Percentiles rank a stretch among this genome's conserved stretches.
Conservation (phyloP, 1,140 invertebrate genomes). For the Cydia pomonella region DNA sequence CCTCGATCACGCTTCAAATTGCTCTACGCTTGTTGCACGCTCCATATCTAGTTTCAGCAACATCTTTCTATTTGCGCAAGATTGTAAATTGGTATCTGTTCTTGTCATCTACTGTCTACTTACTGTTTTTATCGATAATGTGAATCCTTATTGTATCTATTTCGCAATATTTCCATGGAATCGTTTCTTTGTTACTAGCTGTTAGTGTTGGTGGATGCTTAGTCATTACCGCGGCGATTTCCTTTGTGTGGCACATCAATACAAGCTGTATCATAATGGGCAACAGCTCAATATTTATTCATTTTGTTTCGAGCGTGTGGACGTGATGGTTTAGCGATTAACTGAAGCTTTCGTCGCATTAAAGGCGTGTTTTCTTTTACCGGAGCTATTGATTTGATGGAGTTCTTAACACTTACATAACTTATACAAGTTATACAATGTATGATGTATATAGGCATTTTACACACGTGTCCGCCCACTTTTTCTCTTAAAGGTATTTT, state of each 20-base stretch:
- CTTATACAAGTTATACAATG: slow-evolving; percentile 1
- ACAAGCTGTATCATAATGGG: slow-evolving; percentile 47
- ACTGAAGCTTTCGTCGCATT: slow-evolving; percentile 42
- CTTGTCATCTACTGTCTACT: neutral
- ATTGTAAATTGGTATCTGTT: slow-evolving; percentile 14
- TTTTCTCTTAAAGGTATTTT: slow-evolving; percentile 39
- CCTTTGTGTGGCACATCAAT: slow-evolving; percentile 49
- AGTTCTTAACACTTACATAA: slow-evolving; percentile 38
- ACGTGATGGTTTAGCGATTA: slow-evolving; percentile 34
- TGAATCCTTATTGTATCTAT: neutral
- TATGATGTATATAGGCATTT: too few relatives aligned
- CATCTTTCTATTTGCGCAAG: slow-evolving; percentile 12
- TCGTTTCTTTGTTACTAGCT: slow-evolving; percentile 43
- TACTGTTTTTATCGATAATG: neutral
- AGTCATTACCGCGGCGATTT: slow-evolving; percentile 46
- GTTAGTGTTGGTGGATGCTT: slow-evolving; percentile 46
- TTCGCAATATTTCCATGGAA: slow-evolving; percentile 18
- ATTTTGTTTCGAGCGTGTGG: slow-evolving; percentile 40
- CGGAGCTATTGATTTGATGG: slow-evolving; percentile 45
- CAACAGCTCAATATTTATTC: slow-evolving; percentile 47
- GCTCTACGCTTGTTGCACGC: slow-evolving; percentile 41
- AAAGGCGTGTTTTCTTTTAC: slow-evolving; percentile 39
- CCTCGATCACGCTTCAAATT: slow-evolving; percentile 49
- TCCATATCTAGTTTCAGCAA: slow-evolving; percentile 36
- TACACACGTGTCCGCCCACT: slow-evolving; percentile 24